phyloP scores from a whole-genome alignment of 2,113 vertebrate genomes.

The Casuarius casuarius region DNA sequence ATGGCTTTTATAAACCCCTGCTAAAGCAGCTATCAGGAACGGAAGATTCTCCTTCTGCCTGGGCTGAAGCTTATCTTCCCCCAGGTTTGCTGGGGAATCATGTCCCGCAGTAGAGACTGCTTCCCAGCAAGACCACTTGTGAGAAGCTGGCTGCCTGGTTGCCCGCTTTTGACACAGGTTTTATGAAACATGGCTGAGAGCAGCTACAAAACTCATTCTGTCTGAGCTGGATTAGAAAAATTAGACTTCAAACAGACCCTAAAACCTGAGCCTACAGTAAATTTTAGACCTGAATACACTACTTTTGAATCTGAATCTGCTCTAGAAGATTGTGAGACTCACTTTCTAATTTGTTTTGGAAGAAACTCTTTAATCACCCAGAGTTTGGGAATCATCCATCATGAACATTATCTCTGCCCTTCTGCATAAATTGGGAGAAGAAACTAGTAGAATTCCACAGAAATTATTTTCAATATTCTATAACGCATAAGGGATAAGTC shows the following conservation, averaged over 20 bases:
- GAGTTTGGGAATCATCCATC: neutral
- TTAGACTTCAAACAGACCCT: neutral
- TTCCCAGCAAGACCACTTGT: neutral
- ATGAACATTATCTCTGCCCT: neutral
- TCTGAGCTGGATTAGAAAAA: neutral
- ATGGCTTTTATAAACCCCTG: accelerated
- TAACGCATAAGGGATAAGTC: neutral
- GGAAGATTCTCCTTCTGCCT: neutral
- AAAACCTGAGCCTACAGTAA: neutral
- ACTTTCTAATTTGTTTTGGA: neutral
- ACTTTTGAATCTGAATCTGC: neutral
- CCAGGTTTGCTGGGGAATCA: accelerated
- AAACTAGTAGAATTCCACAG: neutral
- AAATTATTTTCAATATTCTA: neutral
- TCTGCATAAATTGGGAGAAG: neutral
- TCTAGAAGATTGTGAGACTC: neutral
- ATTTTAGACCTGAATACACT: neutral
- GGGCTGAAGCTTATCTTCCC: neutral
- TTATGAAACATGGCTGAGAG: neutral
- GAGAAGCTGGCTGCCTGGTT: neutral
- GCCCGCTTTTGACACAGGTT: neutral
- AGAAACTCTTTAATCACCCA: neutral
- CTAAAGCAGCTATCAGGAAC: neutral
- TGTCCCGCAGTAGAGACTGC: neutral
- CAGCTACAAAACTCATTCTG: neutral